Percentiles rank a stretch among this genome's conserved stretches.
Evolutionary conservation across 2,113 vertebrate genomes (phyloP).

Genomic region (Bufo bufo): DNA sequence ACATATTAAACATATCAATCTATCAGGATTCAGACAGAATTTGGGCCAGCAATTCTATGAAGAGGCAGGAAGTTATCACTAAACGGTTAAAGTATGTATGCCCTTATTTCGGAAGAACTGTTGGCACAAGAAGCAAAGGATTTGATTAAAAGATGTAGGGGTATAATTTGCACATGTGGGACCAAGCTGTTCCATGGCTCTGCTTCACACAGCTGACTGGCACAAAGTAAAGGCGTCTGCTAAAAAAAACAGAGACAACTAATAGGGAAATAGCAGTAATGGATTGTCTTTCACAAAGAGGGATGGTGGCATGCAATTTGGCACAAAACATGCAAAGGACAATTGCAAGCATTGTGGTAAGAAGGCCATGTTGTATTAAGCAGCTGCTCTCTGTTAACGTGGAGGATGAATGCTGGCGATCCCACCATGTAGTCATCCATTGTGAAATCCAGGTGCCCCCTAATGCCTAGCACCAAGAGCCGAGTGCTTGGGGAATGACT

Average conservation of each 20-base stretch:
- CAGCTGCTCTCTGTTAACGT: slow-evolving; percentile 45
- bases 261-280: slow-evolving; percentile 27
- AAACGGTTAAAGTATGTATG: neutral
- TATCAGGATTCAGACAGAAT: neutral
- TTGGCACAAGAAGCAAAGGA: neutral
- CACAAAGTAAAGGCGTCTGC: slow-evolving; percentile 13
- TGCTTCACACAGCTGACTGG: slow-evolving; percentile 46
- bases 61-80: neutral
- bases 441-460: slow-evolving; percentile 44
- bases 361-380: neutral
- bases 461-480: neutral
- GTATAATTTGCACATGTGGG: slow-evolving; percentile 38
- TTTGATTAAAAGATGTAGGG: slow-evolving; percentile 20
- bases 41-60: neutral
- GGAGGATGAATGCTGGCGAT: neutral
- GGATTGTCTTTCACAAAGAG: slow-evolving; percentile 21
- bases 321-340: slow-evolving; percentile 29
- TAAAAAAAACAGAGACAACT: slow-evolving; percentile 6
- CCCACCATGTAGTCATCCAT: slow-evolving; percentile 28
- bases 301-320: slow-evolving; percentile 37
- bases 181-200: slow-evolving; percentile 19
- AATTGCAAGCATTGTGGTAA: slow-evolving; percentile 24
- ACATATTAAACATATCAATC: neutral
- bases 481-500: neutral
- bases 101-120: neutral